Conservation (phyloP, 2,888 invertebrate species). For the Hypsopygia costalis region DNA sequence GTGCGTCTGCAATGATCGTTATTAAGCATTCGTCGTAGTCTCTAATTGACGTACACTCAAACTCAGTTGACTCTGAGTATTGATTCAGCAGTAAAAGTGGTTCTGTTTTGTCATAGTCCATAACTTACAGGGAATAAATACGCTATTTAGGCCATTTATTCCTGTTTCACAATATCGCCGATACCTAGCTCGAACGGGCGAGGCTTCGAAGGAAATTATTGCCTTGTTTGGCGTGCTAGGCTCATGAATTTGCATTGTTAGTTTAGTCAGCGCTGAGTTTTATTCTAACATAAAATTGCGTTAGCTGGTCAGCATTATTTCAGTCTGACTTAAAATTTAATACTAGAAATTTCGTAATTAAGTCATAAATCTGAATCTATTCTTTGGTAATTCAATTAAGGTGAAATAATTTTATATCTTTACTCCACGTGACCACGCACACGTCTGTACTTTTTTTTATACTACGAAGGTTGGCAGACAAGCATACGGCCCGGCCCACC, state of each 20-base stretch:
- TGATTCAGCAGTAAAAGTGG: conserved; percentile 55
- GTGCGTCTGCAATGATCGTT: conserved; percentile 1
- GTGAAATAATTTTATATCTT: no score
- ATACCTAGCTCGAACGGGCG: background rate
- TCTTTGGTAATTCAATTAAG: no score
- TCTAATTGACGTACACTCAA: conserved; percentile 4
- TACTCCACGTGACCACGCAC: no score
- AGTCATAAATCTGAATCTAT: no score
- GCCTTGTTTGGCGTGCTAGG: background rate
- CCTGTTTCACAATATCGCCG: conserved; percentile 11
- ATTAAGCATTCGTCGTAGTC: conserved; percentile 1
- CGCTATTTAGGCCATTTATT: conserved; percentile 56
- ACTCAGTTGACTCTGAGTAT: conserved; percentile 28
- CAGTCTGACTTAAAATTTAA: no score
- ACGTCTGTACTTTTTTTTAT: no score
- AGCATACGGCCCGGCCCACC: no score
- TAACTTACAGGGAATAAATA: conserved; percentile 62
- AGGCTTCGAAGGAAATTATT: background rate
- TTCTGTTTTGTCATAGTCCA: conserved; percentile 55
- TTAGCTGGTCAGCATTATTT: no score
- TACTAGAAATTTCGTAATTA: no score
- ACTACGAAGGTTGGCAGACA: no score
- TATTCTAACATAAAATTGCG: no score
- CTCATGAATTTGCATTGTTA: background rate
- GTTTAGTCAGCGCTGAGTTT: no score